Evolutionary conservation across 2,888 invertebrate species (phyloP).

Genomic region (Notodonta ziczac): DNA sequence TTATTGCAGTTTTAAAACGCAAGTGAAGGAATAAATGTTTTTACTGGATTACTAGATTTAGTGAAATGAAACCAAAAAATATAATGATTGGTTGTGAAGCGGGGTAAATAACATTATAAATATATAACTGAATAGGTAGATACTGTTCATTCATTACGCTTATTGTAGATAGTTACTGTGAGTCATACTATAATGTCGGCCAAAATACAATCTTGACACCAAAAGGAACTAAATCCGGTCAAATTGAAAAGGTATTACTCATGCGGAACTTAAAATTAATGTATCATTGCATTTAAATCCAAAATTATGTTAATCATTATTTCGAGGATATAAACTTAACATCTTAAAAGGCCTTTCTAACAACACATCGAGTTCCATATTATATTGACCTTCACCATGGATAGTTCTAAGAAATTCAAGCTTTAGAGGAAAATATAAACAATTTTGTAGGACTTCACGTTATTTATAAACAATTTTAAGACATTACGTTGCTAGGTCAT

Average conservation of each 20-base stretch:
- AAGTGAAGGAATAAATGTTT: too few relatives aligned
- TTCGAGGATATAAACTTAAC: neutral
- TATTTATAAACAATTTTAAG: slow-evolving; percentile 16
- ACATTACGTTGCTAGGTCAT: slow-evolving; percentile 26
- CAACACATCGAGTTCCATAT: slow-evolving; percentile 17
- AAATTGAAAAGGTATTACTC: slow-evolving; percentile 4
- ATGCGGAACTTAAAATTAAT: neutral
- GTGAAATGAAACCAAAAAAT: neutral
- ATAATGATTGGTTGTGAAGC: neutral
- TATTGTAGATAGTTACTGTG: neutral
- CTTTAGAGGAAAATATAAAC: slow-evolving; percentile 38
- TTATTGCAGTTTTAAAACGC: too few relatives aligned
- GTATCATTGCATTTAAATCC: neutral
- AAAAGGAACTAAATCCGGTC: slow-evolving; percentile 7
- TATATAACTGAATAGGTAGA: neutral
- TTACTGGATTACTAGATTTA: too few relatives aligned
- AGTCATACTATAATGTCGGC: neutral
- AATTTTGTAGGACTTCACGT: slow-evolving; percentile 10
- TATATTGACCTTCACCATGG: slow-evolving; percentile 41
- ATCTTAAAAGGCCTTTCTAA: slow-evolving; percentile 29
- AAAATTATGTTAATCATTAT: slow-evolving; percentile 2
- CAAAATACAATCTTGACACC: slow-evolving; percentile 3
- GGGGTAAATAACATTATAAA: neutral
- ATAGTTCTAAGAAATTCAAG: slow-evolving; percentile 47
- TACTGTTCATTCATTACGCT: slow-evolving; percentile 1